Evolutionary conservation across 2,888 invertebrate genomes (phyloP).

Genomic region (Girardia tigrina): DNA sequence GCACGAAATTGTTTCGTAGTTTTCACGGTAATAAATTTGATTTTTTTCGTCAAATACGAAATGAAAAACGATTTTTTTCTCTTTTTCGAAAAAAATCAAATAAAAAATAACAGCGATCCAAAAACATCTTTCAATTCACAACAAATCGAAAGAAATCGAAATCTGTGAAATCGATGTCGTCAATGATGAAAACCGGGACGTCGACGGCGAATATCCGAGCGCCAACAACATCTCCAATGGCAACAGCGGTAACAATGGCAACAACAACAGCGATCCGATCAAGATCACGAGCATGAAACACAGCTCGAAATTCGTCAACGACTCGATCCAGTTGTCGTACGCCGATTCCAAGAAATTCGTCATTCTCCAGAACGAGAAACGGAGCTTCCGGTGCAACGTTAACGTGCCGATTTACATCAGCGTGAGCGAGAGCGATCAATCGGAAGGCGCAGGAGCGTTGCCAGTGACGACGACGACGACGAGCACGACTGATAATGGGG

Average conservation of each 20-base stretch:
- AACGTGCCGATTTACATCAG: conserved; percentile 7
- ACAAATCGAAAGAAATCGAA: conserved; percentile 19
- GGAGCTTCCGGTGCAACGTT: conserved; percentile 26
- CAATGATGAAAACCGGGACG: background rate
- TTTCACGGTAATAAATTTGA: background rate
- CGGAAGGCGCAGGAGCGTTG: too few species aligned
- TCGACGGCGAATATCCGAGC: too few species aligned
- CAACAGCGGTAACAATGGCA: background rate
- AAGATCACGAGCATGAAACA: background rate
- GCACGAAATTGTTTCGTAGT: conserved; percentile 66
- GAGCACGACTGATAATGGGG: background rate
- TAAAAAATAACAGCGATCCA: too few species aligned
- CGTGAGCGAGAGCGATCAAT: background rate
- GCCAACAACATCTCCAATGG: too few species aligned
- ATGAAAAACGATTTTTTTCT: too few species aligned
- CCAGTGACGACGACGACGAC: too few species aligned
- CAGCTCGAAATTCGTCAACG: background rate
- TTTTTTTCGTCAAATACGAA: background rate
- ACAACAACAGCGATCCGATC: background rate
- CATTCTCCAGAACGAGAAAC: background rate
- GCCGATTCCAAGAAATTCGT: conserved; percentile 21
- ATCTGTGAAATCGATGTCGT: background rate
- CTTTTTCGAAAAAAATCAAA: too few species aligned
- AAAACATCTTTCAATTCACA: background rate
- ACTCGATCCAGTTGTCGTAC: conserved; percentile 25